phyloP scores from a whole-genome alignment of 2,797 vertebrate species.

The Halcyon leucocephala region DNA sequence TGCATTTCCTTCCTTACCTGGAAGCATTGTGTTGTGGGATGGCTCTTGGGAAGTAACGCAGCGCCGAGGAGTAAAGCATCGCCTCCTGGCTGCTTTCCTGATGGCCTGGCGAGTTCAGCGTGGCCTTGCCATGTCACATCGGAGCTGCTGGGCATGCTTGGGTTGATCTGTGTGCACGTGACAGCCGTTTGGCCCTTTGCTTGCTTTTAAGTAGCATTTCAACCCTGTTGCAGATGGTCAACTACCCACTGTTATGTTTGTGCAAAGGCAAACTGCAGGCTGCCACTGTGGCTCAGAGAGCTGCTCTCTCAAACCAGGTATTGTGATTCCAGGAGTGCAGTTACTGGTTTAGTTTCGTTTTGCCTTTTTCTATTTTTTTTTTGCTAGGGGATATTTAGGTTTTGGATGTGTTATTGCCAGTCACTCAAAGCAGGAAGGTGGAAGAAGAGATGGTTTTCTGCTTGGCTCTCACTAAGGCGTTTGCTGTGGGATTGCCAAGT shows the following conservation, averaged over 20 bases:
- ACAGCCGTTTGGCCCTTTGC: neutral
- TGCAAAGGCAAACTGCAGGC: neutral
- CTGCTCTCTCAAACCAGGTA: rapidly evolving
- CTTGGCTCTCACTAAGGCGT: neutral
- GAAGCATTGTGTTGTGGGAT: neutral
- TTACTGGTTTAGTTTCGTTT: neutral
- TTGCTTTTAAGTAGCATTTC: neutral
- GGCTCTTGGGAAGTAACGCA: neutral
- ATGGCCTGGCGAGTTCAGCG: rapidly evolving
- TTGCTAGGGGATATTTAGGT: neutral
- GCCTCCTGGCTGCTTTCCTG: neutral
- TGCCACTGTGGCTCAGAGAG: neutral
- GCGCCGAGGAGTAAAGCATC: neutral
- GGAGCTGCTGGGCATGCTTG: rapidly evolving
- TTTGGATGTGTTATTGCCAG: neutral
- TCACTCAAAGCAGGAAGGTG: neutral
- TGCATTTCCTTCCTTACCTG: neutral
- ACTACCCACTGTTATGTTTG: rapidly evolving
- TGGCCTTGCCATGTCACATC: neutral
- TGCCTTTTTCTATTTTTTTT: neutral
- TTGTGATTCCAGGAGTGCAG: rapidly evolving
- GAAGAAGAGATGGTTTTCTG: neutral
- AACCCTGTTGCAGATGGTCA: neutral
- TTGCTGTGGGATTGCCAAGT: neutral
- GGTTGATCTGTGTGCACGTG: neutral